These are phyloP conservation scores for Cossypha heuglini DNA, from an alignment of 2,797 vertebrate species.

Conservation along the genomic window DNA sequence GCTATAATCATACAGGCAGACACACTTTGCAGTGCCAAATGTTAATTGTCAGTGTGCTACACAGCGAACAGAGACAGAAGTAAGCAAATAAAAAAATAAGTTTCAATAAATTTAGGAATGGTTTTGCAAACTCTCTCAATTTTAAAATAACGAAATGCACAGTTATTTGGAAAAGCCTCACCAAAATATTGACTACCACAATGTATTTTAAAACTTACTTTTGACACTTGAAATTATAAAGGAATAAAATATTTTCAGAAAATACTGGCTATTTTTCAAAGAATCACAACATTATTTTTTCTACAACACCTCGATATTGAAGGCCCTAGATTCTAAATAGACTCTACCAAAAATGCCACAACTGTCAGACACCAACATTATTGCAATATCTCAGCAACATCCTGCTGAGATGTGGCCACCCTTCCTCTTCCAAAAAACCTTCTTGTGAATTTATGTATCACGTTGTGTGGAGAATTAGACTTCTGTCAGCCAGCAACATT, in stretches of 20 bases:
- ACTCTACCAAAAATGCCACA: not conserved
- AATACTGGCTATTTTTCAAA: not conserved
- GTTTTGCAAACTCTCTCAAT: not conserved
- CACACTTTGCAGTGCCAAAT: not conserved
- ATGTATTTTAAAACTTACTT: not conserved
- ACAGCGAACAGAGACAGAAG: not conserved
- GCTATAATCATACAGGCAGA: rapidly evolving
- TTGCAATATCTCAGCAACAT: not conserved
- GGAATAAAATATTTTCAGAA: not conserved
- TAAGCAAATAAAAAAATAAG: not conserved
- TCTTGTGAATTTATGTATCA: not conserved
- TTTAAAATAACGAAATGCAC: not conserved
- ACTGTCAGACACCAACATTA: not conserved
- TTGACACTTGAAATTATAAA: not conserved
- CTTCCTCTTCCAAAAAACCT: not conserved
- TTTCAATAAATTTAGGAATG: not conserved
- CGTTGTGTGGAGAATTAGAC: not conserved
- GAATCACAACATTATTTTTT: not conserved
- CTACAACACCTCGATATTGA: not conserved
- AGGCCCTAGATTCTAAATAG: not conserved
- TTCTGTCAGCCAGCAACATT: not conserved
- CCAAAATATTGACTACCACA: no score
- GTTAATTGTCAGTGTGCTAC: not conserved
- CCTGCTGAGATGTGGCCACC: rapidly evolving
- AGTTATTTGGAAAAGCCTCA: not conserved